phyloP scores from a whole-genome alignment of 2,888 invertebrate species.

The Hirtodrosophila duncani region DNA sequence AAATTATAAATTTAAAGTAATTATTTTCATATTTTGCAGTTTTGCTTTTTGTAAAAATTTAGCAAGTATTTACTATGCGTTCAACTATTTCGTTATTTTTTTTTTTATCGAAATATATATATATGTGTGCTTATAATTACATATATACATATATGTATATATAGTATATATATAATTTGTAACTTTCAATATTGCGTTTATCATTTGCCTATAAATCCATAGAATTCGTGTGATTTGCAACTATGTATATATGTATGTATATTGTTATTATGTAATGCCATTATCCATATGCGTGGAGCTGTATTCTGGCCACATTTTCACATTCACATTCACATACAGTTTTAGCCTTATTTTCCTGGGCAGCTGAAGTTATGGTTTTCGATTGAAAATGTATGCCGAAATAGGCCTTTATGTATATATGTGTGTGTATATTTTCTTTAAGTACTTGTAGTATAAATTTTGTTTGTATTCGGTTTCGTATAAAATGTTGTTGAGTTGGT shows the following conservation, averaged over 20 bases:
- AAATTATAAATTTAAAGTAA: conserved; percentile 43
- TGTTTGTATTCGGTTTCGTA: conserved; percentile 48
- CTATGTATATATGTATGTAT: conserved; percentile 30
- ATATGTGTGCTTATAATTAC: too few relatives aligned
- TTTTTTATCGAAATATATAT: conserved; percentile 39
- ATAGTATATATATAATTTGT: conserved; percentile 28
- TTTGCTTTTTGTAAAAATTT: conserved; percentile 25
- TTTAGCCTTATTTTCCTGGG: too few relatives aligned
- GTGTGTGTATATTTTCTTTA: conserved; percentile 7
- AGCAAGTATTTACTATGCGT: conserved; percentile 39
- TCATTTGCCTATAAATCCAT: conserved; percentile 46
- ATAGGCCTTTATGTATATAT: conserved; percentile 2
- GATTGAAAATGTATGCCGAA: conserved; percentile 1
- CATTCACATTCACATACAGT: conserved; percentile 12
- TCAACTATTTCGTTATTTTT: conserved; percentile 39
- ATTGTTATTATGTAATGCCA: too few relatives aligned
- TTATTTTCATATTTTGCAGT: conserved; percentile 14
- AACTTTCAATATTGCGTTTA: conserved; percentile 52
- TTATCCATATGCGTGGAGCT: too few relatives aligned
- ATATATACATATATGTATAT: too few relatives aligned
- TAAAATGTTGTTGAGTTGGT: conserved; percentile 62
- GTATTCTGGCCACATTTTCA: conserved; percentile 18
- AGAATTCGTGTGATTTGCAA: conserved; percentile 33
- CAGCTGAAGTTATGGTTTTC: too few relatives aligned
- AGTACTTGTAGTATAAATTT: conserved; percentile 42